phyloP scores from a whole-genome alignment of 2,888 invertebrate species.

The Megaustenia siamemsis region DNA sequence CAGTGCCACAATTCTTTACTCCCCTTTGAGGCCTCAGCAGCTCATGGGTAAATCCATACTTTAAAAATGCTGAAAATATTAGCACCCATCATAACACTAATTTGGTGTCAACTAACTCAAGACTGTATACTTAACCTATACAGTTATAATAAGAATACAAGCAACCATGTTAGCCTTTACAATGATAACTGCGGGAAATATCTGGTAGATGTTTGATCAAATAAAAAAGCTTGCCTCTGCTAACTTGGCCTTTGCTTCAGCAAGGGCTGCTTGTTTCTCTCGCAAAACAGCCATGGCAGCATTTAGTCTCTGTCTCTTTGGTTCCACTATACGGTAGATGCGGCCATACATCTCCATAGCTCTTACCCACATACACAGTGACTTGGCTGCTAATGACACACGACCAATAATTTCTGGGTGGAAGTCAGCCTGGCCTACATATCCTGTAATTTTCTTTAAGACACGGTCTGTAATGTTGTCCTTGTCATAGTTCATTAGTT shows the following conservation, averaged over 20 bases:
- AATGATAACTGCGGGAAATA: too few relatives aligned
- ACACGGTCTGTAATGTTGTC: constrained; percentile 92
- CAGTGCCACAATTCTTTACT: too few relatives aligned
- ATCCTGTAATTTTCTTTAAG: constrained; percentile 88
- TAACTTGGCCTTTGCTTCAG: constrained; percentile 89
- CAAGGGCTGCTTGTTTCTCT: constrained; percentile 89
- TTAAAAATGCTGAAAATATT: too few relatives aligned
- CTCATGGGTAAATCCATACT: too few relatives aligned
- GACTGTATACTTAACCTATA: too few relatives aligned
- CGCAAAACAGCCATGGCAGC: constrained; percentile 87
- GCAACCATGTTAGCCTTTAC: too few relatives aligned
- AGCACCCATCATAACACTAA: too few relatives aligned
- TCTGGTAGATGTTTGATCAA: too few relatives aligned
- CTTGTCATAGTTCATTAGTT: constrained; percentile 91
- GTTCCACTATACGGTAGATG: constrained; percentile 89
- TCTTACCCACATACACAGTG: constrained; percentile 91
- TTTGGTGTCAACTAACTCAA: too few relatives aligned
- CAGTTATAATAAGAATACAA: too few relatives aligned
- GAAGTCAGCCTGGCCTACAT: constrained; percentile 90
- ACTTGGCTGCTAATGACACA: constrained; percentile 91
- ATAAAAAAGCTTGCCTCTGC: constrained; percentile 82
- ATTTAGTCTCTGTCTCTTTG: constrained; percentile 90
- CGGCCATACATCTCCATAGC: constrained; percentile 95
- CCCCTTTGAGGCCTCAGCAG: too few relatives aligned
- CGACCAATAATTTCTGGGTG: constrained; percentile 91